These are phyloP conservation scores for Stenolophus ochropezus DNA, from an alignment of 2,888 invertebrate species.

Conservation along the genomic window DNA sequence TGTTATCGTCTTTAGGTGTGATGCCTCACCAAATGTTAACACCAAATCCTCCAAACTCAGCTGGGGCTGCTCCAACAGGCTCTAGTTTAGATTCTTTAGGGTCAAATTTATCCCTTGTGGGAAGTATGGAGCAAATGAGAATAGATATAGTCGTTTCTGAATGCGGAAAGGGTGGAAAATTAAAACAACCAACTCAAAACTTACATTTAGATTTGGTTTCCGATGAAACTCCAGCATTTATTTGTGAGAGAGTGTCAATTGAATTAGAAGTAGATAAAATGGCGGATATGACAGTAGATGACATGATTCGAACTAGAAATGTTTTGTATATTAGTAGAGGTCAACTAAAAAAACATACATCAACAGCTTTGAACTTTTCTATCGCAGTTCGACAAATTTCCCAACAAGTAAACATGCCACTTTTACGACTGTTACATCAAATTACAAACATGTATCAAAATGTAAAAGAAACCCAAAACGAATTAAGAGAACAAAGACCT, in stretches of 20 bases:
- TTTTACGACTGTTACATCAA: conserved; percentile 93
- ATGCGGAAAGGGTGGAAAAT: conserved; percentile 79
- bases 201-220: conserved; percentile 70
- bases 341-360: conserved; percentile 92
- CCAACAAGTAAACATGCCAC: conserved; percentile 97
- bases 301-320: conserved; percentile 87
- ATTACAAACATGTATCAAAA: conserved; percentile 98
- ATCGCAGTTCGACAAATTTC: conserved; percentile 89
- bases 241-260: conserved; percentile 92
- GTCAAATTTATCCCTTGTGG: conserved; percentile 88
- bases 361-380: conserved; percentile 93
- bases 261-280: conserved; percentile 93
- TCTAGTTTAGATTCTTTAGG: conserved; percentile 85
- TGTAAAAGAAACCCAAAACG: conserved; percentile 94
- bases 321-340: conserved; percentile 91
- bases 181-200: conserved; percentile 68
- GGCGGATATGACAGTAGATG: conserved; percentile 91
- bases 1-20: conserved; percentile 91
- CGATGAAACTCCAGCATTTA: conserved; percentile 90
- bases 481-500: conserved; percentile 84
- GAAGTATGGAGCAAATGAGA: conserved; percentile 90
- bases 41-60: background rate
- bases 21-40: conserved; percentile 88
- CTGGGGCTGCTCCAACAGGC: background rate
- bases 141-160: conserved; percentile 97